These are phyloP conservation scores for Vidua macroura DNA, from an alignment of 2,113 vertebrate species.

Conservation along the genomic window DNA sequence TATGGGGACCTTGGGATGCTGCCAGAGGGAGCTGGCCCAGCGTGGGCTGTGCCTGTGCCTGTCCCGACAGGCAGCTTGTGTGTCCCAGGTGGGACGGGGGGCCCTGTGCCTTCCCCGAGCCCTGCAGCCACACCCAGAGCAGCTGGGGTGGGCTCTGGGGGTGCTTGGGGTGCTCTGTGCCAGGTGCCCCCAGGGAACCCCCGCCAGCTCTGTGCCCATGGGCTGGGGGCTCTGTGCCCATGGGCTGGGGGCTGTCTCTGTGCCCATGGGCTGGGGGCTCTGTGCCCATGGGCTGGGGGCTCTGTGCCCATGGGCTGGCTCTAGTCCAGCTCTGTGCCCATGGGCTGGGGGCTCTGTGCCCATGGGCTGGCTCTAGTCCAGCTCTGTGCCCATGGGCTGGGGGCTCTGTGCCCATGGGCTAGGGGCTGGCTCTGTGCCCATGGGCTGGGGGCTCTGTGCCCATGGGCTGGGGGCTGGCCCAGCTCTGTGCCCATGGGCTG, in stretches of 20 bases:
- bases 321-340: too few relatives aligned
- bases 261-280: too few relatives aligned
- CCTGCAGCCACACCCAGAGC: not conserved
- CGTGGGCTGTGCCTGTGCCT: not conserved
- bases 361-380: too few relatives aligned
- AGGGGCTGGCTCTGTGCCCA: accelerated
- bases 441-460: not conserved
- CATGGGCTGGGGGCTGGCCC: not conserved
- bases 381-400: not conserved
- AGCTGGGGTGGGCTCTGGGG: not conserved
- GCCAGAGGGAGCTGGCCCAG: not conserved
- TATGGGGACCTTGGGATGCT: accelerated
- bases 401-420: too few relatives aligned
- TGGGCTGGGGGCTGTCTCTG: not conserved
- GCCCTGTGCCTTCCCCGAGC: not conserved
- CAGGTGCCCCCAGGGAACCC: accelerated
- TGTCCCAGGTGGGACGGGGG: not conserved
- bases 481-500: too few relatives aligned
- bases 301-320: too few relatives aligned
- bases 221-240: accelerated
- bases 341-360: not conserved
- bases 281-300: accelerated
- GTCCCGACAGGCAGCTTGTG: accelerated
- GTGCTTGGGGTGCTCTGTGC: not conserved
- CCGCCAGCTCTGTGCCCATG: accelerated